Conservation (phyloP, 2,888 invertebrate species). For the Eurytoma adleriae region DNA sequence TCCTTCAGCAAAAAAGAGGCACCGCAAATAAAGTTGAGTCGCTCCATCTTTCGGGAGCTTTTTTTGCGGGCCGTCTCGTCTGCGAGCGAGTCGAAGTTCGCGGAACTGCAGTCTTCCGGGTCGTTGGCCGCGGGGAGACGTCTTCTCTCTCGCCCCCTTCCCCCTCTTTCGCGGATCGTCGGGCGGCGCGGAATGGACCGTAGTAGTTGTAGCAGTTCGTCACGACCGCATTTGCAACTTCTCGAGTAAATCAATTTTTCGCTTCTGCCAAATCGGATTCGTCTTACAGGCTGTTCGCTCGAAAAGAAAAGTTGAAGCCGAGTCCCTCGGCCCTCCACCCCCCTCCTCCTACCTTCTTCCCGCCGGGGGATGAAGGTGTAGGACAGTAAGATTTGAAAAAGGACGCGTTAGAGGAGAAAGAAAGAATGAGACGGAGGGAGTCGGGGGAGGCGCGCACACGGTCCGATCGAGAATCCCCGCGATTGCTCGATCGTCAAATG, state of each 20-base stretch:
- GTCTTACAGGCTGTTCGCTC: conserved; percentile 52
- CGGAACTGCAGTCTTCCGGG: conserved; percentile 60
- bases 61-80: conserved; percentile 1
- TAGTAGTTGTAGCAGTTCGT: conserved; percentile 37
- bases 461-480: conserved; percentile 43
- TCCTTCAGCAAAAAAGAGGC: not conserved
- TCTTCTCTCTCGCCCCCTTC: not conserved
- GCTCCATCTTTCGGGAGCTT: conserved; percentile 1
- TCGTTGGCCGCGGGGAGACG: conserved; percentile 54
- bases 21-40: conserved; percentile 33
- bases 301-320: conserved; percentile 54
- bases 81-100: conserved; percentile 39
- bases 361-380: not conserved
- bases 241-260: conserved; percentile 64
- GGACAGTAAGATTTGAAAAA: conserved; percentile 28
- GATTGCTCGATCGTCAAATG: conserved; percentile 43
- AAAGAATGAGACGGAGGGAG: not conserved
- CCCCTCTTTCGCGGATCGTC: conserved; percentile 5
- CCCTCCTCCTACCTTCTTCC: not conserved
- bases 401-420: conserved; percentile 25
- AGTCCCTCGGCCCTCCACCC: not conserved
- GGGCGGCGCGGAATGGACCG: conserved; percentile 20
- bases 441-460: not conserved
- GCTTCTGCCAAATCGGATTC: conserved; percentile 61
- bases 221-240: conserved; percentile 61